A percentile compares a stretch with the other conserved stretches of the same genome.
These are phyloP conservation scores for Salarias fasciatus DNA, from an alignment of 2,797 vertebrate species.

Conservation along the genomic window DNA sequence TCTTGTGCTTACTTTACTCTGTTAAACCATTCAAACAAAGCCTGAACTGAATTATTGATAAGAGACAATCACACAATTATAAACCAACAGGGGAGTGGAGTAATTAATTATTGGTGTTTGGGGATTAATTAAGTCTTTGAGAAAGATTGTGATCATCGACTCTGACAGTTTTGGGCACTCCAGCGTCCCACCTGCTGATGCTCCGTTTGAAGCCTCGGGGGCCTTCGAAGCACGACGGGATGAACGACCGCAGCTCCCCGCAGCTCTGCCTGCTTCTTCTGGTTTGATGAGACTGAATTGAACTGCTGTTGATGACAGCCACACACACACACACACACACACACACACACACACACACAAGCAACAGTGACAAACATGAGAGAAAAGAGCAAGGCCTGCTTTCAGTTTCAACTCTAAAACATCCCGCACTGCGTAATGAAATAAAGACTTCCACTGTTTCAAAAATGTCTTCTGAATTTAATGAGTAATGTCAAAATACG, in stretches of 20 bases:
- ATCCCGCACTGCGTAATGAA: too few species aligned
- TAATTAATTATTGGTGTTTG: constrained; percentile 60
- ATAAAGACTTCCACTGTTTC: too few species aligned
- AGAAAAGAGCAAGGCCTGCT: not conserved
- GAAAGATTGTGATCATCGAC: constrained; percentile 45
- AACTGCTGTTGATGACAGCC: constrained; percentile 27
- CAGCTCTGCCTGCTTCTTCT: constrained; percentile 41
- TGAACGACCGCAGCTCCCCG: constrained; percentile 21
- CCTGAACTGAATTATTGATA: constrained; percentile 40
- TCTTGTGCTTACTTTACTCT: constrained; percentile 43
- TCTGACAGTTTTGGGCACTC: constrained; percentile 20
- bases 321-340: not conserved
- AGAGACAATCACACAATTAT: constrained; percentile 34
- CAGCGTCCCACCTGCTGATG: constrained; percentile 22
- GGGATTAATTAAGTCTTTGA: constrained; percentile 51
- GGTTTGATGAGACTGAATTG: constrained; percentile 24
- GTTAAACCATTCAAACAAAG: constrained; percentile 21
- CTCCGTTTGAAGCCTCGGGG: constrained; percentile 25
- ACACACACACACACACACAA: not conserved
- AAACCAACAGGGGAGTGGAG: constrained; percentile 28
- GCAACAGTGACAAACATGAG: constrained; percentile 7
- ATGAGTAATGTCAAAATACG: too few species aligned
- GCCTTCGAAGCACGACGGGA: constrained; percentile 24
- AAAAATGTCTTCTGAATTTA: too few species aligned
- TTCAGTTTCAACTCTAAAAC: not conserved